A percentile compares a stretch with the other conserved stretches of the same genome.
Evolutionary conservation across 2,888 invertebrate genomes (phyloP).

Genomic region (Chrysomela aeneicollis): DNA sequence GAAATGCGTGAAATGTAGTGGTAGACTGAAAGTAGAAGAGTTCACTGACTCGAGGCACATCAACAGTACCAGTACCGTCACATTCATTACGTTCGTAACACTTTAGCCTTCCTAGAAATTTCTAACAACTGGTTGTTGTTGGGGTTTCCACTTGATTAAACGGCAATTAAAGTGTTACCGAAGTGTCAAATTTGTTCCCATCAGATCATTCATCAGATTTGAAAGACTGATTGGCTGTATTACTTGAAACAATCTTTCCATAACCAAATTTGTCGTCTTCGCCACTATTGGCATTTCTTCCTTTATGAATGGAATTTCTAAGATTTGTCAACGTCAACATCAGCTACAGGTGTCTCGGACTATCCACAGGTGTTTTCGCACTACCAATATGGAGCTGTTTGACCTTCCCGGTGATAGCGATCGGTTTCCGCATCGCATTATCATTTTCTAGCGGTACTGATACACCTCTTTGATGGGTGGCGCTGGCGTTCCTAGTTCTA

Average conservation of each 20-base stretch:
- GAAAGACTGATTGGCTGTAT: too few relatives aligned
- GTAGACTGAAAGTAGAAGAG: conserved; percentile 62
- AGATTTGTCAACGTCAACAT: too few relatives aligned
- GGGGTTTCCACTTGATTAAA: not conserved
- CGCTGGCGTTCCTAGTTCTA: conserved; percentile 40
- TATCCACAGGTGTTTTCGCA: not conserved
- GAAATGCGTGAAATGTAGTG: conserved; percentile 63
- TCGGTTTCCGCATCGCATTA: not conserved
- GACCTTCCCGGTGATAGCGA: not conserved
- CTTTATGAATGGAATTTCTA: too few relatives aligned
- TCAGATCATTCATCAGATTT: too few relatives aligned
- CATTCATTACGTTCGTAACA: conserved; percentile 50
- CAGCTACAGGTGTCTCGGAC: not conserved
- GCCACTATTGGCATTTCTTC: too few relatives aligned
- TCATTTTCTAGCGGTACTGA: not conserved
- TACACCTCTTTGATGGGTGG: conserved; percentile 15
- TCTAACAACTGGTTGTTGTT: conserved; percentile 2
- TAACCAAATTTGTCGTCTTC: too few relatives aligned
- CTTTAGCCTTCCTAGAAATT: conserved; percentile 30
- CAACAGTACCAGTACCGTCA: conserved; percentile 38
- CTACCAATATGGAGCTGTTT: too few relatives aligned
- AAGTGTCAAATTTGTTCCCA: too few relatives aligned
- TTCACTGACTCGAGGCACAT: conserved; percentile 50
- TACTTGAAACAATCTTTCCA: too few relatives aligned
- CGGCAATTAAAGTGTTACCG: too few relatives aligned